Evolutionary conservation across 2,888 invertebrate species (phyloP).

Genomic region (Ophraella communa): DNA sequence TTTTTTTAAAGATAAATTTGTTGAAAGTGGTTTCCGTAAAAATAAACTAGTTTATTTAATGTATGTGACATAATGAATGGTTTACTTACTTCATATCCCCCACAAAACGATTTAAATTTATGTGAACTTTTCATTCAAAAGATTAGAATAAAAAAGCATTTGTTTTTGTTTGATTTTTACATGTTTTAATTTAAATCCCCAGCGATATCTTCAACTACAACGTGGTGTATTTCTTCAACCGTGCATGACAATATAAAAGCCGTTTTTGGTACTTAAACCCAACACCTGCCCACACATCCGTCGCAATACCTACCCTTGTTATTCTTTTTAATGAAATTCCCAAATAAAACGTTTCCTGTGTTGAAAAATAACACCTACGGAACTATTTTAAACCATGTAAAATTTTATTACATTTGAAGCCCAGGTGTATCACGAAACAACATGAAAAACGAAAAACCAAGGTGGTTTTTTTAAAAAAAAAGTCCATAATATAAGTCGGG

Average conservation of each 20-base stretch:
- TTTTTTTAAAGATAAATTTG: too few relatives aligned
- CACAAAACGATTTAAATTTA: too few relatives aligned
- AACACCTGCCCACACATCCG: conserved; percentile 24
- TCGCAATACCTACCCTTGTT: conserved; percentile 7
- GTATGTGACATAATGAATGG: too few relatives aligned
- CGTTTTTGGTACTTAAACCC: conserved; percentile 15
- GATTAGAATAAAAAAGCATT: background rate
- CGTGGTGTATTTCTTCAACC: background rate
- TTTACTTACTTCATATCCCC: too few relatives aligned
- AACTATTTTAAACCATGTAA: background rate
- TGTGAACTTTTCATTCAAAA: too few relatives aligned
- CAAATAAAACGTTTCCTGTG: conserved; percentile 14
- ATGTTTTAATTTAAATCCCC: background rate
- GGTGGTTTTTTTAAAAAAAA: too few relatives aligned
- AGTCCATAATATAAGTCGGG: too few relatives aligned
- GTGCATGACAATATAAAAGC: conserved; percentile 19
- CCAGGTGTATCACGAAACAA: too few relatives aligned
- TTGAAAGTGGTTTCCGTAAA: too few relatives aligned
- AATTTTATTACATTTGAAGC: background rate
- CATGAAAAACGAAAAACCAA: too few relatives aligned
- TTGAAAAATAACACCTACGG: background rate
- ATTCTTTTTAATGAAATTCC: conserved; percentile 6
- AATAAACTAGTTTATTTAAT: too few relatives aligned
- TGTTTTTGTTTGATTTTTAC: background rate
- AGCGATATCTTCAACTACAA: background rate